phyloP scores from a whole-genome alignment of 1,140 invertebrate species.

The Listronotus oregonensis region DNA sequence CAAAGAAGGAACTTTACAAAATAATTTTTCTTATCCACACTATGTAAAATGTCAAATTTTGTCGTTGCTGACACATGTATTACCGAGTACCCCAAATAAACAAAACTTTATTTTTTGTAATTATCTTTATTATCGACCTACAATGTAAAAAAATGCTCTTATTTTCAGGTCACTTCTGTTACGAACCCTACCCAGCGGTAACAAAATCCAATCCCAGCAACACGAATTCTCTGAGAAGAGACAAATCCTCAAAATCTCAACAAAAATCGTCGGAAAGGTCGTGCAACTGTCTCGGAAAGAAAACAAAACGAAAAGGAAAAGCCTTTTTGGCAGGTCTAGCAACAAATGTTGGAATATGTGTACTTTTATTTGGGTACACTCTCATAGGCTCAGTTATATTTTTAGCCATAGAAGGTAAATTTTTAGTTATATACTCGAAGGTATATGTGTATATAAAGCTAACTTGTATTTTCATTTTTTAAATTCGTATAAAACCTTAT shows the following conservation, averaged over 20 bases:
- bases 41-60: too few relatives aligned
- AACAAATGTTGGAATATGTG: constrained; percentile 87
- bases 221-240: constrained; percentile 58
- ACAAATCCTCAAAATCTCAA: constrained; percentile 40
- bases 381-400: constrained; percentile 92
- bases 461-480: neutral
- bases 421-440: constrained; percentile 55
- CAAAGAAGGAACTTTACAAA: too few relatives aligned
- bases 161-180: constrained; percentile 47
- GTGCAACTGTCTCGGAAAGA: constrained; percentile 70
- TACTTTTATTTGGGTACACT: constrained; percentile 86
- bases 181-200: constrained; percentile 51
- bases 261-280: constrained; percentile 47
- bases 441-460: too few relatives aligned
- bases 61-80: too few relatives aligned
- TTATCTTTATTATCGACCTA: too few relatives aligned
- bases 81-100: too few relatives aligned
- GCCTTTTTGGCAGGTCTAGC: constrained; percentile 73
- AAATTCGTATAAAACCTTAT: too few relatives aligned
- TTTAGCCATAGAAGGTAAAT: constrained; percentile 78
- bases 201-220: constrained; percentile 56
- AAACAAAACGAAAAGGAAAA: constrained; percentile 67
- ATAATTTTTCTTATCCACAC: too few relatives aligned
- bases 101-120: too few relatives aligned
- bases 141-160: neutral